These are phyloP conservation scores for Melikaiella ostensackeni DNA, from an alignment of 2,888 invertebrate species.

Conservation along the genomic window DNA sequence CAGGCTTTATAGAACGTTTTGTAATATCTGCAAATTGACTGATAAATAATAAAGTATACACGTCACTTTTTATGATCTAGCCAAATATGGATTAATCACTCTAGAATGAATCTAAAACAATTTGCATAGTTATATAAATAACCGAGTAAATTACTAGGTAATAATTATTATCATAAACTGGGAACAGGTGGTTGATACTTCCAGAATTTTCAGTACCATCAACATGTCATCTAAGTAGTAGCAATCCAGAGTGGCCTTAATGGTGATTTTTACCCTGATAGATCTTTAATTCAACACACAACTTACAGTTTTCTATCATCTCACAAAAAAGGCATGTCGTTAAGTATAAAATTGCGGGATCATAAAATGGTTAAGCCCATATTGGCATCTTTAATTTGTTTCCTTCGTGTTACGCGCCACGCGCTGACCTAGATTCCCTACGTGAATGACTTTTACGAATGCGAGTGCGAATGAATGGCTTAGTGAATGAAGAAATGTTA, in stretches of 20 bases:
- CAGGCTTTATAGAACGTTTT: not conserved
- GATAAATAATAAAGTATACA: not conserved
- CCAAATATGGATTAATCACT: conserved; percentile 49
- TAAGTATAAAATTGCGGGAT: not conserved
- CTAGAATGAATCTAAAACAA: conserved; percentile 42
- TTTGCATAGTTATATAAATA: conserved; percentile 53
- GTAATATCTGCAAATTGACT: not conserved
- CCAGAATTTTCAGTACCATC: not conserved
- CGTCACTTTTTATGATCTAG: conserved; percentile 48
- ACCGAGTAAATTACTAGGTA: too few relatives aligned
- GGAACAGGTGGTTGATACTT: not conserved
- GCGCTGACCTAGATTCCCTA: conserved; percentile 63
- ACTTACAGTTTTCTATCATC: not conserved
- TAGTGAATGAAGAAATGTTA: conserved; percentile 48
- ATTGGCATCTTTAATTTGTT: conserved; percentile 30
- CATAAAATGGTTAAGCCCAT: not conserved
- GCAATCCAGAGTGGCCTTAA: not conserved
- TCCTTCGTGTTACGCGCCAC: conserved; percentile 43
- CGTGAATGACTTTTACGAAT: conserved; percentile 63
- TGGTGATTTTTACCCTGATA: not conserved
- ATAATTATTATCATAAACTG: conserved; percentile 26
- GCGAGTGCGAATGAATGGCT: conserved; percentile 52
- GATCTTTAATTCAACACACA: conserved; percentile 9
- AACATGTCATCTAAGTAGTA: not conserved
- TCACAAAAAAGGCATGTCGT: not conserved